Conservation (phyloP, 2,797 vertebrate genomes). For the Lateolabrax maculatus region DNA sequence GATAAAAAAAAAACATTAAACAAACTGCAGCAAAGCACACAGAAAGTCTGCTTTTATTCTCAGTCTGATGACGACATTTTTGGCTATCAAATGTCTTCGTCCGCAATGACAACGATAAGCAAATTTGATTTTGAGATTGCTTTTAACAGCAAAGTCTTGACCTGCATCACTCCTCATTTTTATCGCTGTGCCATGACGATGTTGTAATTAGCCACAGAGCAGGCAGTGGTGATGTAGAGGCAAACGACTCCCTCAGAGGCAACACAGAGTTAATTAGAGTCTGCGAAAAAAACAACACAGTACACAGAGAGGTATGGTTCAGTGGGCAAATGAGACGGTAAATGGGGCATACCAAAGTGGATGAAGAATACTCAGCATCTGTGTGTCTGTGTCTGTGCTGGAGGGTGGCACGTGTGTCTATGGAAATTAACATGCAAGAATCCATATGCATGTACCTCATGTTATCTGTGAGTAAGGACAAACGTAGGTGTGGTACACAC, state of each 20-base stretch:
- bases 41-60: background rate
- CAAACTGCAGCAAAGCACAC: background rate
- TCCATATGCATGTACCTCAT: background rate
- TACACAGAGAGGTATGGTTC: constrained; percentile 41
- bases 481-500: background rate
- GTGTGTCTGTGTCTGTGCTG: background rate
- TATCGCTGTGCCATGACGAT: background rate
- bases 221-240: constrained; percentile 30
- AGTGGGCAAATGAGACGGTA: constrained; percentile 57
- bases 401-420: too few relatives aligned
- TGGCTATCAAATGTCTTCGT: background rate
- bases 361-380: constrained; percentile 30
- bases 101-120: background rate
- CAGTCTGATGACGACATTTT: background rate
- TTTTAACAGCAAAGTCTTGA: constrained; percentile 30
- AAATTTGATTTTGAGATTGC: constrained; percentile 20
- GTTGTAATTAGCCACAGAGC: constrained; percentile 57
- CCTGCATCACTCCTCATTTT: constrained; percentile 38
- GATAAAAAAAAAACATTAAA: background rate
- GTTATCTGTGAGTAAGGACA: background rate
- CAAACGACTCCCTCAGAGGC: constrained; percentile 34
- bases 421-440: background rate
- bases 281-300: constrained; percentile 3
- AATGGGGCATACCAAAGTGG: constrained; percentile 49
- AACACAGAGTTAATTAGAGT: constrained; percentile 51